A percentile compares a stretch with the other conserved stretches of the same genome.
These are phyloP conservation scores for Lepidocolaptes lacrymiger DNA, from an alignment of 2,797 vertebrate genomes.

Conservation along the genomic window DNA sequence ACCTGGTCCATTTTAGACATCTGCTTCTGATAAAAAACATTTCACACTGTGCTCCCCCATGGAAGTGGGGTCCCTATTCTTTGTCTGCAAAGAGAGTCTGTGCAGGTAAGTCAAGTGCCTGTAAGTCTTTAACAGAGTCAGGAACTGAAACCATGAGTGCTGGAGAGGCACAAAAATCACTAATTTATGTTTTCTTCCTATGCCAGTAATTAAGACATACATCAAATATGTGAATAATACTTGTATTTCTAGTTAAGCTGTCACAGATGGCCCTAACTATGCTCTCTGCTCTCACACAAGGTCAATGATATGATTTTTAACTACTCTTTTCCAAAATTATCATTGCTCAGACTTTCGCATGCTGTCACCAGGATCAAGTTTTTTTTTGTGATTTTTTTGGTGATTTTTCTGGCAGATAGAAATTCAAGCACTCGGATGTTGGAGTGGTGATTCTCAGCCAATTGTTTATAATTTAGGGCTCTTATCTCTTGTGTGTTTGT, in stretches of 20 bases:
- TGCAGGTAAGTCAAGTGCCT: not conserved
- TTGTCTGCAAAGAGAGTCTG: not conserved
- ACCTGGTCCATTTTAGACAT: not conserved
- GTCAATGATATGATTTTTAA: not conserved
- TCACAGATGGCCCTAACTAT: not conserved
- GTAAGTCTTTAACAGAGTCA: not conserved
- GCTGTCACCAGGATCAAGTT: not conserved
- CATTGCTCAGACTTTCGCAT: not conserved
- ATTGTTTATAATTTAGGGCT: not conserved
- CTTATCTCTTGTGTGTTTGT: not conserved
- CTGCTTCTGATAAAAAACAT: not conserved
- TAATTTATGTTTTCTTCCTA: not conserved
- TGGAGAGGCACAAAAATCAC: not conserved
- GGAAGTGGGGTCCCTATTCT: accelerated
- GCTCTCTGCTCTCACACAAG: not conserved
- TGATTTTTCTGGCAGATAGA: not conserved
- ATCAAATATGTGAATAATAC: not conserved
- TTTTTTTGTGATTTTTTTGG: too few species aligned
- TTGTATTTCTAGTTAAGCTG: not conserved
- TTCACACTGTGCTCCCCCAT: not conserved
- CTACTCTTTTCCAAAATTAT: not conserved
- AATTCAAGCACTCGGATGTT: not conserved
- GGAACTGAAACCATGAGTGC: not conserved
- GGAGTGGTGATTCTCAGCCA: not conserved
- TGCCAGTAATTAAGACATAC: not conserved